Base-by-base conservation (phyloP, 2,113 vertebrate genomes). In the Leptobrachium leishanense region DNA sequence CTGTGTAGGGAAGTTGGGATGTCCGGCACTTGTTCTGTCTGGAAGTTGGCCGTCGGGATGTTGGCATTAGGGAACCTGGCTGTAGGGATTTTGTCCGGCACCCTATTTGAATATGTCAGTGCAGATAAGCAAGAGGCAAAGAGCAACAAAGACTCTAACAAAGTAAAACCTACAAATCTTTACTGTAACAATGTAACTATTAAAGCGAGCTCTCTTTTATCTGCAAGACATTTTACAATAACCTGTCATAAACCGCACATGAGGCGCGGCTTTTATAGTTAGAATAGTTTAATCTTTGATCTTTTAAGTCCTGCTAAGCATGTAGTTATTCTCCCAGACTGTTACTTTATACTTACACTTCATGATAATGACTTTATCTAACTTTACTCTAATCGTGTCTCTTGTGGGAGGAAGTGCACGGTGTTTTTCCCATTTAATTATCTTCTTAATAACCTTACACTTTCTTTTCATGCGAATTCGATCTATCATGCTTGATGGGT, bases 401-500 rank as follows among this genome's bases (percentile, higher is more conserved):
- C 15, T 15, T 68, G 12, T 68, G 67, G 1, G 67, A 68, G 43
- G 15, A 68, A 40, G n/a, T 8, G 41, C 39, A 67, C 6, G 40
- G 64, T 43, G 4, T 43, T 6, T 68, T 68, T 68, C 67, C 42
- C 41, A 44, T 68, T 68, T 43, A 68, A 68, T 68, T 68, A 68
- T 68, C 42, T 68, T 68, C 8, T 68, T 68, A 68, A 5, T 8
- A 64, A 3, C 62, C 15, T 31, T 46, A 3, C 44, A 64, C 15
- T 31, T 39, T 64, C 0, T 1, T 31, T 64, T 43, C 42, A 13
- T 68, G 67, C 39, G n/a, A n/a, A 68, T 68, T 68, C 15, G 5
- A 43, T 2, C 43, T 44, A 43, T 68, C 43, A 43, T 44, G 9
- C 6, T 64, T 2, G 3, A 5, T 31, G 3, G 31, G 2, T 31